phyloP scores from a whole-genome alignment of 2,113 vertebrate species.

The Tor tambroides region DNA sequence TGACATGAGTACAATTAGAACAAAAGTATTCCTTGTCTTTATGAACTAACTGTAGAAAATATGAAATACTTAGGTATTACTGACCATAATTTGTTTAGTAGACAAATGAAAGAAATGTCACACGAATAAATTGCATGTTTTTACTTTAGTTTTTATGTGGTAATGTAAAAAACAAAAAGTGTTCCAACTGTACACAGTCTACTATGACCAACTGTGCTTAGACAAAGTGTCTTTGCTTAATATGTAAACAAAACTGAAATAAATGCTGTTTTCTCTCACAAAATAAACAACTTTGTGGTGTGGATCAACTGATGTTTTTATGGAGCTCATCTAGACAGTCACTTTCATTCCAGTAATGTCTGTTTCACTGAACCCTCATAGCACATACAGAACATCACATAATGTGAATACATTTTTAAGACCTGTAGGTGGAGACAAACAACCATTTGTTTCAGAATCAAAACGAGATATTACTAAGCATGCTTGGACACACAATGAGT shows the following conservation, averaged over 20 bases:
- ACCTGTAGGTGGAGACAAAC: slow-evolving; percentile 52
- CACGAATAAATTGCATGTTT: too few species aligned
- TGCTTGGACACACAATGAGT: background rate
- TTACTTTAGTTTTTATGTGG: too few species aligned
- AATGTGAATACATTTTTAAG: background rate
- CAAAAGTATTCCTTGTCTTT: background rate
- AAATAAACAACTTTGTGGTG: background rate
- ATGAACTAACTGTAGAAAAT: background rate
- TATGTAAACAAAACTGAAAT: background rate
- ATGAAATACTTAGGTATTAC: too few species aligned
- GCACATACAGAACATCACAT: background rate
- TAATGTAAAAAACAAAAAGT: too few species aligned
- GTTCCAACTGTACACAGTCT: background rate
- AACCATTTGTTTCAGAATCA: slow-evolving; percentile 8
- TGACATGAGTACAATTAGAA: background rate
- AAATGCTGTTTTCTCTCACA: background rate
- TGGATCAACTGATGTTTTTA: background rate
- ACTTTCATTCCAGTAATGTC: background rate
- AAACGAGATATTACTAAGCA: background rate
- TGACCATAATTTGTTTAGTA: too few species aligned
- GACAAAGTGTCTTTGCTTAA: background rate
- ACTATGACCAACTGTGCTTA: background rate
- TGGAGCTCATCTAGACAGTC: background rate
- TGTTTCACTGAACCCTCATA: background rate
- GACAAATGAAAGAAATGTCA: too few species aligned